These are phyloP conservation scores for Schizaphis graminum DNA, from an alignment of 2,888 invertebrate genomes.

Conservation along the genomic window DNA sequence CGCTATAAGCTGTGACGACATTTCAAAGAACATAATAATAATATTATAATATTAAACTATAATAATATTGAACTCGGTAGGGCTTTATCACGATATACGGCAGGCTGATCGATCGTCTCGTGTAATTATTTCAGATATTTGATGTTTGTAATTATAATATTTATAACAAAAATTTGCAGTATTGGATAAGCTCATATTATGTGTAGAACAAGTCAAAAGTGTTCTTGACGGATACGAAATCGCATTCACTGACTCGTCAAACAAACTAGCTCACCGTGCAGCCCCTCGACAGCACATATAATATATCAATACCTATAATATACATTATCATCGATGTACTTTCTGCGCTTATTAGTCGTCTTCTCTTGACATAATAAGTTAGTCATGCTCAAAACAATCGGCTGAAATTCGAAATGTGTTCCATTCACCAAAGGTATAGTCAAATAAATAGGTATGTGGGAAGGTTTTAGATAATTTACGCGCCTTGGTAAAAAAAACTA, in stretches of 20 bases:
- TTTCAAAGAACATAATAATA: neutral
- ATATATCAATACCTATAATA: neutral
- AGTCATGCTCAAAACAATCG: neutral
- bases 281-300: neutral
- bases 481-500: neutral
- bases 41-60: no score
- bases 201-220: neutral
- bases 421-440: neutral
- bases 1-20: neutral
- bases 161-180: neutral
- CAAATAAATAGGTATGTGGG: neutral
- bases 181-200: neutral
- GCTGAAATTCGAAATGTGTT: neutral
- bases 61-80: neutral
- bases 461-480: neutral
- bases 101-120: neutral
- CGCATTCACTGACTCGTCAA: neutral
- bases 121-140: neutral
- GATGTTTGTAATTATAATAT: neutral
- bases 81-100: neutral
- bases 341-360: neutral
- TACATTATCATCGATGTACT: neutral
- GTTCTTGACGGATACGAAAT: neutral
- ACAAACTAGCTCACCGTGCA: neutral
- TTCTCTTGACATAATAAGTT: neutral